A percentile compares a stretch with the other conserved stretches of the same genome.
phyloP scores from a whole-genome alignment of 2,113 vertebrate species.

The Paratilapia polleni region DNA sequence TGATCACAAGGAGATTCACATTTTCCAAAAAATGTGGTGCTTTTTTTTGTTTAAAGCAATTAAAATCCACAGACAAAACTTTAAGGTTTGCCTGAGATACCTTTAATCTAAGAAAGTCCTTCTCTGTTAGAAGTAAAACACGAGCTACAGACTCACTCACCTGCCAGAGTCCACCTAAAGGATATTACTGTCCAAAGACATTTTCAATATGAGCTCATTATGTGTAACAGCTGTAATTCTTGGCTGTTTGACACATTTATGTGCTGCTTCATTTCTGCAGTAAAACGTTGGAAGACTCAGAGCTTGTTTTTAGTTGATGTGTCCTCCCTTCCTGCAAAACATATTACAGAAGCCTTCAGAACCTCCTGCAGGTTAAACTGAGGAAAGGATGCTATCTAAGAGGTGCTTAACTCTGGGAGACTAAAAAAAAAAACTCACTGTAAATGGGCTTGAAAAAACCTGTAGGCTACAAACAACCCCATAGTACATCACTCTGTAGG shows the following conservation, averaged over 20 bases:
- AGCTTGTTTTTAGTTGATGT: background rate
- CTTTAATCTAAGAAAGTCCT: too few relatives aligned
- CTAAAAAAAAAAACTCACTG: background rate
- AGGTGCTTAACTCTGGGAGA: background rate
- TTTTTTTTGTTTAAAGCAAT: background rate
- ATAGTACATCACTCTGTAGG: background rate
- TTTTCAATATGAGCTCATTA: background rate
- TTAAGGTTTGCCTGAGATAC: background rate
- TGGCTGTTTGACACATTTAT: background rate
- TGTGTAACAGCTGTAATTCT: background rate
- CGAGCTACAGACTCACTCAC: too few relatives aligned
- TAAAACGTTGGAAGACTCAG: background rate
- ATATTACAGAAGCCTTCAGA: background rate
- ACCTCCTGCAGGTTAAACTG: background rate
- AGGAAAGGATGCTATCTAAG: background rate
- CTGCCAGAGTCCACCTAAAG: too few relatives aligned
- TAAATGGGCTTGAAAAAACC: background rate
- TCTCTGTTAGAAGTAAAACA: too few relatives aligned
- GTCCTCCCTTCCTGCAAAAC: background rate
- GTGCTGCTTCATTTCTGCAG: background rate
- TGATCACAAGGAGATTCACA: background rate
- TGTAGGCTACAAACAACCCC: background rate
- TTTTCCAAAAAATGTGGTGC: background rate
- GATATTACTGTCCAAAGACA: too few relatives aligned
- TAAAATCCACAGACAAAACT: background rate